Conservation (phyloP, 2,797 vertebrate species). For the Poeciliopsis gracilis region DNA sequence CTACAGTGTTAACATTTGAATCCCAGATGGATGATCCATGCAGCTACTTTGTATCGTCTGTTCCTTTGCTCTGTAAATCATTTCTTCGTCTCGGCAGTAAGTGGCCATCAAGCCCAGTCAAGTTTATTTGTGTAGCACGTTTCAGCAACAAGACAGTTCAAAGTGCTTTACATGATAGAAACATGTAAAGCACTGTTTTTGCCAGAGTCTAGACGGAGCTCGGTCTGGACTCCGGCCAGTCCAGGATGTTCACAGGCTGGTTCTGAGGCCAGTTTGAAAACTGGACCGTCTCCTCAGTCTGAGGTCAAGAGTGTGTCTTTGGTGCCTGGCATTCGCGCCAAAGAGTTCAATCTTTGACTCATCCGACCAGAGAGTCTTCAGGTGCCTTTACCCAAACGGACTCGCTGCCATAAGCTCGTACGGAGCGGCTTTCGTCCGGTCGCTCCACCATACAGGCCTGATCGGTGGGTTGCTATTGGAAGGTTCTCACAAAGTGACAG, state of each 20-base stretch:
- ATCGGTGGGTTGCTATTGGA: background rate
- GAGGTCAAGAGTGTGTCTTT: no score
- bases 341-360: no score
- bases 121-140: background rate
- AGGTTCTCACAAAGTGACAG: background rate
- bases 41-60: background rate
- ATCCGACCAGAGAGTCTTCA: no score
- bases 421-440: background rate
- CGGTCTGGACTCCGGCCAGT: no score
- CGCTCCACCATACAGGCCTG: background rate
- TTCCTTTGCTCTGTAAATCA: background rate
- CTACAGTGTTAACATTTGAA: background rate
- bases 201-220: background rate
- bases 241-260: no score
- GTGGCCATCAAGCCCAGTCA: background rate
- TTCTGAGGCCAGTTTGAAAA: background rate
- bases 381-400: no score
- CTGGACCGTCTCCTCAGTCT: background rate
- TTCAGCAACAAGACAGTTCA: background rate
- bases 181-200: background rate
- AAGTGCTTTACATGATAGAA: background rate
- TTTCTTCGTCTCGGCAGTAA: background rate
- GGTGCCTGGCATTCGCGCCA: no score
- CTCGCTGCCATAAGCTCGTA: no score
- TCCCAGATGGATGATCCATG: constrained; percentile 3